phyloP scores from a whole-genome alignment of 2,888 invertebrate species.

The Mythimna vitellina region DNA sequence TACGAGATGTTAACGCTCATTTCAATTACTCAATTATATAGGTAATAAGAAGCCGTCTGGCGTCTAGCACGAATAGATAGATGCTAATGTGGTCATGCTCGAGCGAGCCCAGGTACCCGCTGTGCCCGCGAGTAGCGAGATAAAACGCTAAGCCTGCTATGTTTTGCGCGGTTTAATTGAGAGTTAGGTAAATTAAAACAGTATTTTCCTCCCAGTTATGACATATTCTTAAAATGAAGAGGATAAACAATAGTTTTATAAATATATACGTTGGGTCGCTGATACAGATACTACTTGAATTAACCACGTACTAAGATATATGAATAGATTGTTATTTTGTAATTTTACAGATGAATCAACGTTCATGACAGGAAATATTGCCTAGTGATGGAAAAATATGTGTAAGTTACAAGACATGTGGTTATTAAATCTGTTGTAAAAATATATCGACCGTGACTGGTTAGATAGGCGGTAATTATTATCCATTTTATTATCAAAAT shows the following conservation, averaged over 20 bases:
- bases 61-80: slow-evolving; percentile 70
- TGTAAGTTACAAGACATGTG: slow-evolving; percentile 12
- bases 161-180: slow-evolving; percentile 51
- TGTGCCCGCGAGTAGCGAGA: slow-evolving; percentile 35
- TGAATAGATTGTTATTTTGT: neutral
- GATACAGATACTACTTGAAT: slow-evolving; percentile 9
- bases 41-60: slow-evolving; percentile 68
- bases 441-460: slow-evolving; percentile 43
- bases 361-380: slow-evolving; percentile 4
- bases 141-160: slow-evolving; percentile 56
- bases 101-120: slow-evolving; percentile 65
- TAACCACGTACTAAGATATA: neutral
- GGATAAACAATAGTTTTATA: slow-evolving; percentile 39
- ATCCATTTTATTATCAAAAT: slow-evolving; percentile 79
- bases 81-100: slow-evolving; percentile 74
- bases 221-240: slow-evolving; percentile 45
- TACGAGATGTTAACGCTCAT: slow-evolving; percentile 59
- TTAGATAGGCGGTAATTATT: slow-evolving; percentile 64
- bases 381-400: neutral
- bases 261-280: slow-evolving; percentile 15
- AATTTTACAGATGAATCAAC: neutral
- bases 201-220: slow-evolving; percentile 49
- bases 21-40: slow-evolving; percentile 70
- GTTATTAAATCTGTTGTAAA: slow-evolving; percentile 22
- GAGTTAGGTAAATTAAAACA: slow-evolving; percentile 39